Conservation (phyloP, 2,888 invertebrate genomes). For the Panopea generosa region DNA sequence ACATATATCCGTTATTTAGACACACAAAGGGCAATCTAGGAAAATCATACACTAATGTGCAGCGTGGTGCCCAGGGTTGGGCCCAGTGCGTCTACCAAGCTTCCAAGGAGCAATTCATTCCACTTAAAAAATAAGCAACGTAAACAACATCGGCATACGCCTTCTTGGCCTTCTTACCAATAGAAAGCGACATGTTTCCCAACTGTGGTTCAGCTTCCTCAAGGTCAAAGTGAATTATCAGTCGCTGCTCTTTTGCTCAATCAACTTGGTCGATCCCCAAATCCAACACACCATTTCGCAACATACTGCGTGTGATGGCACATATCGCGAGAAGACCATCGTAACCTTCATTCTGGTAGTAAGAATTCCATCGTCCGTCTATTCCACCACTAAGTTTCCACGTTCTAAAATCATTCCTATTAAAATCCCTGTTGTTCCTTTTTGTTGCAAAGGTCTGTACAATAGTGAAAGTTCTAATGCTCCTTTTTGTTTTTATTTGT, state of each 20-base stretch:
- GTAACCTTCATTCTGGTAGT: conserved; percentile 3
- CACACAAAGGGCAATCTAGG: too few relatives aligned
- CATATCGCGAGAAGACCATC: conserved; percentile 16
- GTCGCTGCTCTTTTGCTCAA: conserved; percentile 17
- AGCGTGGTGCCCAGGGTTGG: too few relatives aligned
- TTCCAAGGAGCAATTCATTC: too few relatives aligned
- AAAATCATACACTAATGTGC: too few relatives aligned
- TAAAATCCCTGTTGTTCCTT: neutral
- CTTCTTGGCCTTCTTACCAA: neutral
- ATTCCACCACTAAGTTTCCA: conserved; percentile 16
- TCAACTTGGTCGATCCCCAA: neutral
- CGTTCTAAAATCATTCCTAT: conserved; percentile 1
- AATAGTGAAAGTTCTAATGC: conserved; percentile 12
- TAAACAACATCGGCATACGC: conserved; percentile 10
- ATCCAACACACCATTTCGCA: neutral
- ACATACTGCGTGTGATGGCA: conserved; percentile 1
- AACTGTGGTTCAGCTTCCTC: neutral
- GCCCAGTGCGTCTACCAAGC: too few relatives aligned
- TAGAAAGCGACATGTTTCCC: conserved; percentile 1
- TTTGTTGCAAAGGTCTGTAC: conserved; percentile 18
- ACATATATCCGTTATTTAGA: too few relatives aligned
- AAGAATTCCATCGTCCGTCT: conserved; percentile 8
- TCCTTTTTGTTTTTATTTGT: too few relatives aligned
- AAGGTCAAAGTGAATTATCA: conserved; percentile 9
- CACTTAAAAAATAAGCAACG: neutral